phyloP scores from a whole-genome alignment of 1,140 invertebrate species.

The Berghia stephanieae region DNA sequence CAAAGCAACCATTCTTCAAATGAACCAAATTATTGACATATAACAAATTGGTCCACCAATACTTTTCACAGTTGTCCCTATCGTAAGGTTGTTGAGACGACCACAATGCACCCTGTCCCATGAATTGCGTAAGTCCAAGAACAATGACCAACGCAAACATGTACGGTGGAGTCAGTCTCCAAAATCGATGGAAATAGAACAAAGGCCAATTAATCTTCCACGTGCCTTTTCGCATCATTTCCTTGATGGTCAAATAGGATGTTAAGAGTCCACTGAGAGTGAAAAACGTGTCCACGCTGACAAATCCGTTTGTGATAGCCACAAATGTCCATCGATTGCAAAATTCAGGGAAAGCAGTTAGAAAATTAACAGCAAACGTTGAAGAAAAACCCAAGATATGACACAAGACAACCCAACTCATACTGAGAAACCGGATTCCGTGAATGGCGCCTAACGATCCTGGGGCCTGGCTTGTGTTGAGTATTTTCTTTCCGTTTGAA shows the following conservation, averaged over 20 bases:
- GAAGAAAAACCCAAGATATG: too few species aligned
- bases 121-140: constrained; percentile 75
- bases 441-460: constrained; percentile 45
- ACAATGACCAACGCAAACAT: constrained; percentile 75
- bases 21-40: constrained; percentile 87
- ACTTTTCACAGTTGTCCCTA: constrained; percentile 71
- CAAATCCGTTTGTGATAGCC: constrained; percentile 66
- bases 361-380: too few species aligned
- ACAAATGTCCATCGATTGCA: too few species aligned
- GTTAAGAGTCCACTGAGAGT: constrained; percentile 71
- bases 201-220: constrained; percentile 35
- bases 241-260: constrained; percentile 70
- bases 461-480: constrained; percentile 42
- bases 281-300: background rate
- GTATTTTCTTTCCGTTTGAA: constrained; percentile 45
- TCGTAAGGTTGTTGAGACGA: constrained; percentile 29
- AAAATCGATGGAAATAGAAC: constrained; percentile 62
- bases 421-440: constrained; percentile 76
- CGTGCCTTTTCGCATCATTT: constrained; percentile 59
- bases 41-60: constrained; percentile 86
- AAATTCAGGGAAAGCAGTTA: too few species aligned
- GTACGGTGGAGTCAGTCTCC: constrained; percentile 40
- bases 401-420: constrained; percentile 92
- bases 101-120: constrained; percentile 78
- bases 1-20: constrained; percentile 74